Evolutionary conservation across 1,140 invertebrate species (phyloP), one percentile per base, ranked within the genome.

Genomic region (Delia radicum): DNA sequence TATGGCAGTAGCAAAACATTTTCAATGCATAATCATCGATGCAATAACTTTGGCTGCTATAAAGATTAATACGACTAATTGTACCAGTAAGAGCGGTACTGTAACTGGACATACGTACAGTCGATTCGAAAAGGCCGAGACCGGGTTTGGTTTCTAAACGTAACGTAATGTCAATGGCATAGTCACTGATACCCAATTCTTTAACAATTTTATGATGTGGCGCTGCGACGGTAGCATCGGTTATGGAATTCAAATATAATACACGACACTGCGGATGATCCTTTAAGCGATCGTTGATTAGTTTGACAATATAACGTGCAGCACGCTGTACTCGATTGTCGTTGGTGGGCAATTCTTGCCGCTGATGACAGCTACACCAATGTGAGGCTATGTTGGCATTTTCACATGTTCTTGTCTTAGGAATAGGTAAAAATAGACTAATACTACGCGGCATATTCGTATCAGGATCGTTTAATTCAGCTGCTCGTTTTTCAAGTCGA

Each of bases 331-430:
- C 89, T 6, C 87, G 79, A 0, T 79, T 81, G 79, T 91, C 87
- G 12, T 89, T 87, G 0, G 85, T 83, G 0, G 87, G 79, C 12
- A 92, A 79, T 76, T 90, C 89, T 55, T 84, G 82, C 10, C 88
- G 89, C 74, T 89, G 88, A 76, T 93, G 90, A 80, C 95, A 97
- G 15, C 93, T 93, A 81, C 95, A 97, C 92, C 93, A 96, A 79
- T 96, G 93, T 31, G 91, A 90, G 0, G 91, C 89, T 46, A 97
- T 95, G 0, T 88, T 90, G 0, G 95, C 94, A 67, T 88, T 87
- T 28, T 89, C 83, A 84, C 96, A 97, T 0, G 92, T 95, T 10
- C 96, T 87, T 48, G 90, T 89, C n/a, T 85, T 84, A 0, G 93
- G 90, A 48, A 96, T 89, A 0, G 91, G 89, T 3, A 90, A 82